Conservation (phyloP, 2,113 vertebrate genomes). For the Hippocampus mohnikei region DNA sequence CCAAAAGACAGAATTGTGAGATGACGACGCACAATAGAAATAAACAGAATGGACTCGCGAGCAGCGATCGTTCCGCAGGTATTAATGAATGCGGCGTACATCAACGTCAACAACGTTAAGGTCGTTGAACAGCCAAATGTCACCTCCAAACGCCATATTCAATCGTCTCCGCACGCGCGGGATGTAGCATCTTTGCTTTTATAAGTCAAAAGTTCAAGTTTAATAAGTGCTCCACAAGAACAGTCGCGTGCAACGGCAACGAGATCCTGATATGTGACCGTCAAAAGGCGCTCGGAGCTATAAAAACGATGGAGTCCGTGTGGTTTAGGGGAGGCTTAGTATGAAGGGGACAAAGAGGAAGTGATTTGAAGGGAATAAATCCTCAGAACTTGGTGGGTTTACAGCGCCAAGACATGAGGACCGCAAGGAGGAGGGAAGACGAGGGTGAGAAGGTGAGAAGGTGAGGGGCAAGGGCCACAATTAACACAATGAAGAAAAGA, state of each 20-base stretch:
- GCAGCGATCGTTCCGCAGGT: conserved; percentile 31
- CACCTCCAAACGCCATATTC: conserved; percentile 19
- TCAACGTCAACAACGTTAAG: too few relatives aligned
- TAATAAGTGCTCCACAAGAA: conserved; percentile 33
- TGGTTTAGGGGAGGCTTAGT: conserved; percentile 38
- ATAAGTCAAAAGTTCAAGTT: conserved; percentile 10
- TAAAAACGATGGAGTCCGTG: conserved; percentile 39
- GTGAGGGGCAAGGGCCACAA: conserved; percentile 49
- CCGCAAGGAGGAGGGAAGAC: conserved; percentile 4
- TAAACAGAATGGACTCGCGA: conserved; percentile 18
- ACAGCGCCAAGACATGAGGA: conserved; percentile 47
- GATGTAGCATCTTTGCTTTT: conserved; percentile 26
- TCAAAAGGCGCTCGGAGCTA: conserved; percentile 33
- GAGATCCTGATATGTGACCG: conserved; percentile 39
- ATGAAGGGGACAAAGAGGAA: conserved; percentile 43
- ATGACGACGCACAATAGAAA: conserved; percentile 31
- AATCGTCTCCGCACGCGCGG: conserved; percentile 22
- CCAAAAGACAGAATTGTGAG: conserved; percentile 16
- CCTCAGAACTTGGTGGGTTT: conserved; percentile 55
- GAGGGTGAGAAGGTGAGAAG: conserved; percentile 13
- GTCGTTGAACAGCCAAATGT: conserved; percentile 9
- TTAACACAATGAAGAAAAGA: conserved; percentile 65
- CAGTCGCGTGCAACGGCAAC: conserved; percentile 13
- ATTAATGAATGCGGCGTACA: conserved; percentile 12
- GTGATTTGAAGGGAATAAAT: conserved; percentile 60